These are phyloP conservation scores for Apostichopus parvimensis DNA, from an alignment of 35 echinoderm and acorn worm species.

Conservation along the genomic window DNA sequence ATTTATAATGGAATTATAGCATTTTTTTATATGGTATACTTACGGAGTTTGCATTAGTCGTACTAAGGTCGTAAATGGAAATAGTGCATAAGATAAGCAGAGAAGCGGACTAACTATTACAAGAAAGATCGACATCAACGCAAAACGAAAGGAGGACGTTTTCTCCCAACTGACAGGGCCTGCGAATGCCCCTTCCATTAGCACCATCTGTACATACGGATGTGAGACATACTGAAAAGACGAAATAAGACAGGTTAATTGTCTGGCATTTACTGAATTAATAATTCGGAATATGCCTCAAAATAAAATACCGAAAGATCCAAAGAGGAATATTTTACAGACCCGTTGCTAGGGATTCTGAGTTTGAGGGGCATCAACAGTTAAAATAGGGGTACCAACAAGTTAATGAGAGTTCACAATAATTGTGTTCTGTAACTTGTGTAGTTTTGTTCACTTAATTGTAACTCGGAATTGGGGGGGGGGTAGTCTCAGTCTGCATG, in stretches of 20 bases:
- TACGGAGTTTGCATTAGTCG: slow-evolving; percentile 48
- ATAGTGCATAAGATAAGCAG: slow-evolving; percentile 26
- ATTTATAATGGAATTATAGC: not conserved
- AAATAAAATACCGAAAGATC: too few relatives aligned
- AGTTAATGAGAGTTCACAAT: too few relatives aligned
- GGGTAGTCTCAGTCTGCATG: too few relatives aligned
- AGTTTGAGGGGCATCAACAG: too few relatives aligned
- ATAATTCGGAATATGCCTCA: too few relatives aligned
- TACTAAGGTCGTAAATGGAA: slow-evolving; percentile 28
- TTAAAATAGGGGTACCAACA: too few relatives aligned
- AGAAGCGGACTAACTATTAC: slow-evolving; percentile 1
- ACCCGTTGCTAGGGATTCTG: too few relatives aligned
- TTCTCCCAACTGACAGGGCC: slow-evolving; percentile 38
- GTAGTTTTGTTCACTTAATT: too few relatives aligned
- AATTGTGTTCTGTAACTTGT: too few relatives aligned
- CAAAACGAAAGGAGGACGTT: not conserved
- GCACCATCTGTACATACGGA: slow-evolving; percentile 23
- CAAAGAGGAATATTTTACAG: too few relatives aligned
- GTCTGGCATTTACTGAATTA: too few relatives aligned
- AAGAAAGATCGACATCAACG: not conserved
- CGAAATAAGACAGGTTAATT: not conserved
- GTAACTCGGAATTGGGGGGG: too few relatives aligned
- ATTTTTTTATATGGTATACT: not conserved
- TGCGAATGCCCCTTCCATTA: slow-evolving; percentile 21
- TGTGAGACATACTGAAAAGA: slow-evolving; percentile 41